Conservation (phyloP, 2,888 invertebrate species). For the Leucophenga montana region DNA sequence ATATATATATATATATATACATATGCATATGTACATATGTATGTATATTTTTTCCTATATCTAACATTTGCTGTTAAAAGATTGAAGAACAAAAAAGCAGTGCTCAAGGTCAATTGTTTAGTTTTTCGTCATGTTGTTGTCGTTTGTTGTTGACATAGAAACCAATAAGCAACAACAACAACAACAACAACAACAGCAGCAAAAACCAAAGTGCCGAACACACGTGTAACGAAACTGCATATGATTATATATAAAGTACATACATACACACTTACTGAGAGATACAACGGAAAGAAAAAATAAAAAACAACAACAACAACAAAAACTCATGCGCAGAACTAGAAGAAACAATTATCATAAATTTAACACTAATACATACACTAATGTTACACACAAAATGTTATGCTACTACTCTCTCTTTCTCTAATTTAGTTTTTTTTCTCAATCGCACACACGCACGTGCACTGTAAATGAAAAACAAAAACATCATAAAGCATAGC, state of each 20-base stretch:
- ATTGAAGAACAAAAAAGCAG: background rate
- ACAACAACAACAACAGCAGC: slow-evolving; percentile 41
- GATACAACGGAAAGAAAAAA: too few species aligned
- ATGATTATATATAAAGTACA: slow-evolving; percentile 23
- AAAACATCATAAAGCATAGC: background rate
- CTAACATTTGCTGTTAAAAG: too few species aligned
- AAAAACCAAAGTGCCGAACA: slow-evolving; percentile 1
- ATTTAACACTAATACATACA: background rate
- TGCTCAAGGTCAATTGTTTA: slow-evolving; percentile 52
- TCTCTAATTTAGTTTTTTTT: too few species aligned
- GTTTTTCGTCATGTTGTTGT: slow-evolving; percentile 33
- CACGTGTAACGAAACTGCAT: slow-evolving; percentile 4
- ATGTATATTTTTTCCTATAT: background rate
- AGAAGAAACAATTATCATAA: background rate
- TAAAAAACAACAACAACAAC: slow-evolving; percentile 33
- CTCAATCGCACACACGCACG: background rate
- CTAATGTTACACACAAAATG: too few species aligned
- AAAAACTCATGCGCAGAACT: slow-evolving; percentile 14
- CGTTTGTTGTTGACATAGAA: slow-evolving; percentile 58
- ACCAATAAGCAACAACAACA: slow-evolving; percentile 41
- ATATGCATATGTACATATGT: slow-evolving; percentile 6
- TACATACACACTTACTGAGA: too few species aligned
- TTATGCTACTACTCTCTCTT: too few species aligned
- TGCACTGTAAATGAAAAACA: slow-evolving; percentile 1
- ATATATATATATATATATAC: slow-evolving; percentile 6